These are phyloP conservation scores for Pteruthius melanotis DNA, from an alignment of 2,113 vertebrate genomes.

Conservation along the genomic window DNA sequence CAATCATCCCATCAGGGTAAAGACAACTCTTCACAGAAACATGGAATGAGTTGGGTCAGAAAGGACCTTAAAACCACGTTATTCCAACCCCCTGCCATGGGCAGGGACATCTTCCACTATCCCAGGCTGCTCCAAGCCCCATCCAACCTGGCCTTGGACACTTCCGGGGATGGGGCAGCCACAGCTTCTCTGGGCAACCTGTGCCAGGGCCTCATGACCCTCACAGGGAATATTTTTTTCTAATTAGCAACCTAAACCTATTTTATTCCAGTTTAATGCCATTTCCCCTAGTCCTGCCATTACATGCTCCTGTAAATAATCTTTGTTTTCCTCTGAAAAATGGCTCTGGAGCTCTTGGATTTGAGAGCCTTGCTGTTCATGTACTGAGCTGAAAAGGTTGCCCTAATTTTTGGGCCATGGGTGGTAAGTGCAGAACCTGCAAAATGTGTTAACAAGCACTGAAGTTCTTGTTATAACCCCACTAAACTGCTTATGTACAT, in stretches of 20 bases:
- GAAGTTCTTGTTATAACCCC: not conserved
- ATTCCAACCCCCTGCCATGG: not conserved
- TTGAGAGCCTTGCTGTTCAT: not conserved
- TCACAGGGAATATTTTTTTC: not conserved
- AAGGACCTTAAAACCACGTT: not conserved
- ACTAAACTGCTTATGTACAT: not conserved
- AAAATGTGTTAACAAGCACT: not conserved
- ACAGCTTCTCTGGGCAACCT: not conserved
- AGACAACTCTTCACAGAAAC: not conserved
- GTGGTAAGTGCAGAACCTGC: not conserved
- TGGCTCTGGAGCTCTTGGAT: not conserved
- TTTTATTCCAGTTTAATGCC: not conserved
- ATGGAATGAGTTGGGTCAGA: not conserved
- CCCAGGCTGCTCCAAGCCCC: not conserved
- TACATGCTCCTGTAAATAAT: not conserved
- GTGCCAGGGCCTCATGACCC: not conserved
- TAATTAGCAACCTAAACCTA: not conserved
- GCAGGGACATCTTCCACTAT: not conserved
- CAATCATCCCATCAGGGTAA: not conserved
- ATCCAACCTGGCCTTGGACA: rapidly evolving
- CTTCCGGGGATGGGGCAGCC: not conserved
- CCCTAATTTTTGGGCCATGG: not conserved
- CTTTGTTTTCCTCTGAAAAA: not conserved
- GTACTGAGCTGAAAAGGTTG: not conserved
- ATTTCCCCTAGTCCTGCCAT: not conserved